Conservation (phyloP, 2,797 vertebrate species). For the Lithobates sylvaticus region DNA sequence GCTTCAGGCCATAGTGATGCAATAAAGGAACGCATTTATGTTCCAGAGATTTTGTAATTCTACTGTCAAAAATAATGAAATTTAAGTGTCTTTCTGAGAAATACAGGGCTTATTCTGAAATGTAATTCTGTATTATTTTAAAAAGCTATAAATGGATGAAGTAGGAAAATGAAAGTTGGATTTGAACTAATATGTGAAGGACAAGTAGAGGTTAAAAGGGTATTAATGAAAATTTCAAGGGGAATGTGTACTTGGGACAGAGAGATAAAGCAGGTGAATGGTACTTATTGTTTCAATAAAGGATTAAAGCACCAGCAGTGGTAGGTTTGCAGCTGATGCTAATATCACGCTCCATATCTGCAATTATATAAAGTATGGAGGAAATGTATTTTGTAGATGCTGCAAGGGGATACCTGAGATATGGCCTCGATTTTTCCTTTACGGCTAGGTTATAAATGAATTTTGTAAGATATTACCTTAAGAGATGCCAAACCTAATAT, state of each 20-base stretch:
- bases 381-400: neutral
- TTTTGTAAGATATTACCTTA: too few relatives aligned
- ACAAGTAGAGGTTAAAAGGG: conserved; percentile 35
- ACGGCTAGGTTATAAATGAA: too few relatives aligned
- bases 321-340: neutral
- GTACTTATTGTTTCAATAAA: conserved; percentile 8
- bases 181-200: conserved; percentile 28
- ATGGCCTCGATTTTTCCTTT: neutral
- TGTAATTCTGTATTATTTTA: conserved; percentile 59
- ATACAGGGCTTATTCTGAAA: conserved; percentile 43
- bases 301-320: neutral
- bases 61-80: conserved; percentile 62
- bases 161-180: conserved; percentile 27
- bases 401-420: neutral
- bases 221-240: conserved; percentile 24
- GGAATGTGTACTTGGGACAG: neutral
- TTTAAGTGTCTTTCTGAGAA: conserved; percentile 57
- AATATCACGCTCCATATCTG: neutral
- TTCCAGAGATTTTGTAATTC: conserved; percentile 57
- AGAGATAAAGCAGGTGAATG: conserved; percentile 1
- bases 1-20: conserved; percentile 65
- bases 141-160: conserved; percentile 36
- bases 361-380: neutral
- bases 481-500: neutral
- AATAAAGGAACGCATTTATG: conserved; percentile 62